Conservation (phyloP, 2,113 vertebrate species). For the Xiphophorus couchianus region DNA sequence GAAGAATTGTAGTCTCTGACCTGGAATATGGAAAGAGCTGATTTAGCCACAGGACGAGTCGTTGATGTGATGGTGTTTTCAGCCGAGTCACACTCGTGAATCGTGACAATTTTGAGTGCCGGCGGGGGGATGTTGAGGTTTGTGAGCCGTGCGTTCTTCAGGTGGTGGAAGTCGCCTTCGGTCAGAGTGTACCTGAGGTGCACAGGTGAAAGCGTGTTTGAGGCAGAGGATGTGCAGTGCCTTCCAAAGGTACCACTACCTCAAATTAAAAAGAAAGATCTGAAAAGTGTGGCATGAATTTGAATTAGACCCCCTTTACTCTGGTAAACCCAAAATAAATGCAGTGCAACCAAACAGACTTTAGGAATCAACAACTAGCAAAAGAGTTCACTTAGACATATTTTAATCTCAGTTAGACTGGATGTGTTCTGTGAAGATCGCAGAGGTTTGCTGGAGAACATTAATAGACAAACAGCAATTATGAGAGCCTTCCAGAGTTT, state of each 20-base stretch:
- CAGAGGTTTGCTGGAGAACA: too few relatives aligned
- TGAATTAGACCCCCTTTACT: not conserved
- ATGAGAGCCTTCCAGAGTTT: too few relatives aligned
- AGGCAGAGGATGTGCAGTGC: not conserved
- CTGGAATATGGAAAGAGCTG: conserved; percentile 95
- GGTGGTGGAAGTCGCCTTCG: conserved; percentile 95
- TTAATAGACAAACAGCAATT: too few relatives aligned
- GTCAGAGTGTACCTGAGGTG: conserved; percentile 92
- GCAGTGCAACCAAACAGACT: too few relatives aligned
- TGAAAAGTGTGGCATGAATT: not conserved
- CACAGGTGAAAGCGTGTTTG: not conserved
- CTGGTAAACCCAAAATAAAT: too few relatives aligned
- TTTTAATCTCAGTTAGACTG: too few relatives aligned
- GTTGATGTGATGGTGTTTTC: conserved; percentile 88
- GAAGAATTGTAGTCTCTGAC: conserved; percentile 68
- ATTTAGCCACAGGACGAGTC: conserved; percentile 82
- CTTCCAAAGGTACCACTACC: not conserved
- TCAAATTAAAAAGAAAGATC: not conserved
- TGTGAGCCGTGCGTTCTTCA: conserved; percentile 95
- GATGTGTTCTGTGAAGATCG: too few relatives aligned
- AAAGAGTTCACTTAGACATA: too few relatives aligned
- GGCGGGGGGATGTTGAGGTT: conserved; percentile 89
- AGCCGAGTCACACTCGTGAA: conserved; percentile 92
- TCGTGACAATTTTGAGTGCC: conserved; percentile 92
- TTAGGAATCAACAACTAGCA: too few relatives aligned